Evolutionary conservation across 2,888 invertebrate species (phyloP), one percentile per base, ranked within the genome.

Genomic region (Cerceris rybyensis): DNA sequence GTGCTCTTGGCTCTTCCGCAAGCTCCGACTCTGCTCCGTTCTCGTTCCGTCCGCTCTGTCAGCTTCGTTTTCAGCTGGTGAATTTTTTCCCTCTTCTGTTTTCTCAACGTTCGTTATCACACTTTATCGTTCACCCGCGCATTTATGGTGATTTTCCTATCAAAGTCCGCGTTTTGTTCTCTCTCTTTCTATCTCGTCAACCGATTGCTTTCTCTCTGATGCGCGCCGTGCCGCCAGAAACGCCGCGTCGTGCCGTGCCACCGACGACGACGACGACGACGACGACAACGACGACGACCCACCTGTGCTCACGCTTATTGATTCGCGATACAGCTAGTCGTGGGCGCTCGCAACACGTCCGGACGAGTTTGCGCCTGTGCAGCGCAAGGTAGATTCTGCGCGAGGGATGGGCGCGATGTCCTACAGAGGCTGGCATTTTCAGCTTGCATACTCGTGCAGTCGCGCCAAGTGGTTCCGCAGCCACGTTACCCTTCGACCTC

Each of bases 231-330:
- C 55, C 81, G 65, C 70, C 55, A 70, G 65, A 81, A 68, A 72
- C 72, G 75, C 68, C 80, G 78, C 77, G 80, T 59, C 78, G 78
- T 64, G 67, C 59, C 57, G 55, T 28, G 75, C 74, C 80, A 78
- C 67, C 78, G 84, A 70, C 80, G 82, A 72, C 80, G 78, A 71
- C 78, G 58, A 28, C 76, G 74, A 74, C 80, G 79, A 65, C 80
- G 84, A 70, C 80, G 82, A 71, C 80, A 77, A 71, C 83, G 83
- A 70, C 85, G 78, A 82, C 87, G 86, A 88, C 87, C 86, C 86
- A 88, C 88, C 88, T 88, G 85, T 82, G 70, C 85, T 83, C 28
- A 81, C 84, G 87, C 85, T 89, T 89, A 89, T 89, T 89, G 89
- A 89, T 89, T 89, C 83, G 83, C 28, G 28, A 28, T 28, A 64